Evolutionary conservation across 2,888 invertebrate genomes (phyloP).

Genomic region (Tenthredo amoena): DNA sequence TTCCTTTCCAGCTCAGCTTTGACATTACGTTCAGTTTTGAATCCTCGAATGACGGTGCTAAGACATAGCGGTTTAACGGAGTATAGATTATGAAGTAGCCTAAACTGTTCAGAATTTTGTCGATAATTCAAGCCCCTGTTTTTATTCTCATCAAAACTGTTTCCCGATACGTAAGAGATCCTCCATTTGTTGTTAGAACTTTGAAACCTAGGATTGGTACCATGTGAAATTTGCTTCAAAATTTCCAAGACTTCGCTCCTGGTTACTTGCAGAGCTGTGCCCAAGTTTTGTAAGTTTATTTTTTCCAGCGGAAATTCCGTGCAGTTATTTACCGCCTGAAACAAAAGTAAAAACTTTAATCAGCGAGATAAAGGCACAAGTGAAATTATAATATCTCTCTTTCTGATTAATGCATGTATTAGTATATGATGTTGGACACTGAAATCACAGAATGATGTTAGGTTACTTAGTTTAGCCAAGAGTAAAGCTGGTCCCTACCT

Average conservation of each 20-base stretch:
- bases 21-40: conserved; percentile 89
- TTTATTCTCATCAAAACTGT: conserved; percentile 73
- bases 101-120: conserved; percentile 62
- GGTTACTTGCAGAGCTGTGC: conserved; percentile 61
- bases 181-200: conserved; percentile 69
- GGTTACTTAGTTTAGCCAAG: not conserved
- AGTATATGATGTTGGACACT: not conserved
- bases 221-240: conserved; percentile 63
- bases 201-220: conserved; percentile 60
- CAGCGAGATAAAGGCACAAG: not conserved
- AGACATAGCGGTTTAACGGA: conserved; percentile 72
- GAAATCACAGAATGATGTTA: not conserved
- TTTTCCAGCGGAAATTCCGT: conserved; percentile 65
- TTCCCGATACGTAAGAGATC: conserved; percentile 72
- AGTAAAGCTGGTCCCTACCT: conserved; percentile 62
- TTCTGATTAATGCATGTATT: not conserved
- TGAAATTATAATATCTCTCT: not conserved
- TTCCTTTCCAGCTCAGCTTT: conserved; percentile 86
- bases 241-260: conserved; percentile 63
- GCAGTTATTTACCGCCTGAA: conserved; percentile 69
- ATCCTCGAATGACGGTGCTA: conserved; percentile 88
- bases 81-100: conserved; percentile 61
- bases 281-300: conserved; percentile 63
- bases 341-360: conserved; percentile 39
- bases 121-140: conserved; percentile 61